A percentile compares a stretch with the other conserved stretches of the same genome.
These are phyloP conservation scores for Gobionotothen gibberifrons DNA, from an alignment of 2,797 vertebrate species.

Conservation along the genomic window DNA sequence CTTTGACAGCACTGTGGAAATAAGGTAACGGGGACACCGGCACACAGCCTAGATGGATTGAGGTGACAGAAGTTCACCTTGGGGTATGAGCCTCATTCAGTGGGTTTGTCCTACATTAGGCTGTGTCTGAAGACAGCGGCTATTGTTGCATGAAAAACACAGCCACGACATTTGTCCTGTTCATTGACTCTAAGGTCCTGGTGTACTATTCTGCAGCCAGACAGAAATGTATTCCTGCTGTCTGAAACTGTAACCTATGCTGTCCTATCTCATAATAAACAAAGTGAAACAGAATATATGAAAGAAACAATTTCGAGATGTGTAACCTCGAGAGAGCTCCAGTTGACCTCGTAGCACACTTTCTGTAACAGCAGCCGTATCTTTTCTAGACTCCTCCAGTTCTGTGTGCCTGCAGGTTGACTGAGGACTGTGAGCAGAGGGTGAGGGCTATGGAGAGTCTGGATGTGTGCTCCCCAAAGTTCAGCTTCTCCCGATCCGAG, in stretches of 20 bases:
- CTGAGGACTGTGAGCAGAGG: slow-evolving; percentile 86
- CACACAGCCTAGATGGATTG: slow-evolving; percentile 62
- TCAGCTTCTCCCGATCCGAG: slow-evolving; percentile 87
- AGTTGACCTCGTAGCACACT: slow-evolving; percentile 48
- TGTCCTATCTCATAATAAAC: slow-evolving; percentile 40
- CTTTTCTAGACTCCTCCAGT: slow-evolving; percentile 19
- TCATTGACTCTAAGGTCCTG: slow-evolving; percentile 44
- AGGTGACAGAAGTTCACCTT: slow-evolving; percentile 77
- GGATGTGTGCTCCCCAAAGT: slow-evolving; percentile 92
- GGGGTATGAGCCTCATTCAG: slow-evolving; percentile 66
- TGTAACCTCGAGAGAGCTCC: slow-evolving; percentile 30
- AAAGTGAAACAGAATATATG: slow-evolving; percentile 22
- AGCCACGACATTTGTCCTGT: slow-evolving; percentile 56
- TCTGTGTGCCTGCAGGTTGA: slow-evolving; percentile 79
- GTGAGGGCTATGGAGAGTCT: slow-evolving; percentile 86
- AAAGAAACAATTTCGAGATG: slow-evolving; percentile 44
- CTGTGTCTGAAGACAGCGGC: slow-evolving; percentile 52
- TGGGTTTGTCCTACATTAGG: slow-evolving; percentile 66
- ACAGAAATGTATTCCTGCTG: slow-evolving; percentile 50
- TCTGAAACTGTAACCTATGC: slow-evolving; percentile 52
- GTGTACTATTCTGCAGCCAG: slow-evolving; percentile 32
- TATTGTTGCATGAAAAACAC: slow-evolving; percentile 64
- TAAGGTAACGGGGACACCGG: slow-evolving; percentile 84
- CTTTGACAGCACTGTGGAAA: slow-evolving; percentile 89
- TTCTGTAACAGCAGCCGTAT: slow-evolving; percentile 25